These are phyloP conservation scores for Cyclina sinensis DNA, from an alignment of 1,140 invertebrate genomes.

Conservation along the genomic window DNA sequence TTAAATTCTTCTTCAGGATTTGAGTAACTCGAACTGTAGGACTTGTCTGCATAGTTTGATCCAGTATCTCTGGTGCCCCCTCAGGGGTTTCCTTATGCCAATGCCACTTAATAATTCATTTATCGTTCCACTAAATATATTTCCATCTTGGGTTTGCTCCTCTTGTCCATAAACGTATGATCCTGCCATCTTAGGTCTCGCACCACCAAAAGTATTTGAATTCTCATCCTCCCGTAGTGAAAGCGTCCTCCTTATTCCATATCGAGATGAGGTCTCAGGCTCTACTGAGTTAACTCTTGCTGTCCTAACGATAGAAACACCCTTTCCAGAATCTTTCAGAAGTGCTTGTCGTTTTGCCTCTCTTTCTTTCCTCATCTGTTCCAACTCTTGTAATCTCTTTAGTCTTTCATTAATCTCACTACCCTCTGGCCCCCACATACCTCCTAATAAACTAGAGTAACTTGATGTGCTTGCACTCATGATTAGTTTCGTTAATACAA, in stretches of 20 bases:
- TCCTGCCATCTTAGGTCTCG: slow-evolving; percentile 66
- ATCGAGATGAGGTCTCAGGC: background rate
- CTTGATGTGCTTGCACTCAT: slow-evolving; percentile 29
- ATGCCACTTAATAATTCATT: background rate
- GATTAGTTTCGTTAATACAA: background rate
- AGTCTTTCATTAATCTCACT: slow-evolving; percentile 63
- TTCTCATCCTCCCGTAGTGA: slow-evolving; percentile 9
- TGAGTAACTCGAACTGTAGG: background rate
- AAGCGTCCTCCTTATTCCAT: background rate
- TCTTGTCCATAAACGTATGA: background rate
- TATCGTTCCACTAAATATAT: slow-evolving; percentile 44
- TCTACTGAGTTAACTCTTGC: background rate
- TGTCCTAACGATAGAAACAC: slow-evolving; percentile 10
- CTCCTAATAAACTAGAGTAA: slow-evolving; percentile 22
- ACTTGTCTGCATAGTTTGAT: background rate
- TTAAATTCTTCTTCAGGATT: slow-evolving; percentile 10
- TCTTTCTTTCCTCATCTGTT: slow-evolving; percentile 68
- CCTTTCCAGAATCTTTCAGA: background rate
- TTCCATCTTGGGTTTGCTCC: background rate
- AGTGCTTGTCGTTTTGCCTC: slow-evolving; percentile 29
- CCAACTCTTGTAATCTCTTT: slow-evolving; percentile 64
- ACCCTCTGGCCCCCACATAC: slow-evolving; percentile 62
- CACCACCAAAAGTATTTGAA: slow-evolving; percentile 64
- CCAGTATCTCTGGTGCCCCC: background rate
- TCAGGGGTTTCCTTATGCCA: background rate